These are phyloP conservation scores for Calliopum simillimum DNA, from an alignment of 2,888 invertebrate species.

Conservation along the genomic window DNA sequence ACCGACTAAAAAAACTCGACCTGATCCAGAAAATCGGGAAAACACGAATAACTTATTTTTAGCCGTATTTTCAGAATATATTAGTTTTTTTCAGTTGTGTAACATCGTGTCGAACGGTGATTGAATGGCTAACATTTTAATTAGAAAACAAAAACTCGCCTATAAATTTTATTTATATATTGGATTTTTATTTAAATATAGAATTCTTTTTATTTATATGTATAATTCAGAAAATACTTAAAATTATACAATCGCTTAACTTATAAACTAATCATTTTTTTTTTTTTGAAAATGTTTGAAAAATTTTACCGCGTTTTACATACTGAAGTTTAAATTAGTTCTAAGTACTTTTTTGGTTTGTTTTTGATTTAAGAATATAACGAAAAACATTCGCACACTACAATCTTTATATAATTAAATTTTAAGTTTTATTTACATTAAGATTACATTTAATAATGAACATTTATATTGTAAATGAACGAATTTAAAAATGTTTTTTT, in stretches of 20 bases:
- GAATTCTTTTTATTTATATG: not conserved
- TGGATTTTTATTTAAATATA: not conserved
- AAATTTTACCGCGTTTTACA: not conserved
- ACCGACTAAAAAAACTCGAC: too few species aligned
- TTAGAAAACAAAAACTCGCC: not conserved
- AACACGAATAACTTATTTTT: too few species aligned
- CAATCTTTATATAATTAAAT: not conserved
- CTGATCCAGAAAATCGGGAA: too few species aligned
- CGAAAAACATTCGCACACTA: not conserved
- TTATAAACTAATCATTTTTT: too few species aligned
- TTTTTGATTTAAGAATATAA: too few species aligned
- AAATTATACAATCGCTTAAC: conserved; percentile 20
- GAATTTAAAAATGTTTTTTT: not conserved
- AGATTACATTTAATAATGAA: conserved; percentile 18
- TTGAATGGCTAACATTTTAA: too few species aligned
- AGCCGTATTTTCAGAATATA: too few species aligned
- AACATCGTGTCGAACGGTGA: too few species aligned
- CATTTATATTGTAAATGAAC: conserved; percentile 19
- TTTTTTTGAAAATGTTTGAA: conserved; percentile 3
- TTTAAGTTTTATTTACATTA: conserved; percentile 20
- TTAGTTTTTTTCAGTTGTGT: too few species aligned
- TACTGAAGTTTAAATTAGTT: too few species aligned
- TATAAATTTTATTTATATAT: conserved; percentile 14
- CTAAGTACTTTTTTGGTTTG: too few species aligned
- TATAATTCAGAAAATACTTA: conserved; percentile 26